A percentile compares a stretch with the other conserved stretches of the same genome.
These are phyloP conservation scores for Ptychochromis oligacanthus DNA, from an alignment of 2,113 vertebrate species.

Conservation along the genomic window DNA sequence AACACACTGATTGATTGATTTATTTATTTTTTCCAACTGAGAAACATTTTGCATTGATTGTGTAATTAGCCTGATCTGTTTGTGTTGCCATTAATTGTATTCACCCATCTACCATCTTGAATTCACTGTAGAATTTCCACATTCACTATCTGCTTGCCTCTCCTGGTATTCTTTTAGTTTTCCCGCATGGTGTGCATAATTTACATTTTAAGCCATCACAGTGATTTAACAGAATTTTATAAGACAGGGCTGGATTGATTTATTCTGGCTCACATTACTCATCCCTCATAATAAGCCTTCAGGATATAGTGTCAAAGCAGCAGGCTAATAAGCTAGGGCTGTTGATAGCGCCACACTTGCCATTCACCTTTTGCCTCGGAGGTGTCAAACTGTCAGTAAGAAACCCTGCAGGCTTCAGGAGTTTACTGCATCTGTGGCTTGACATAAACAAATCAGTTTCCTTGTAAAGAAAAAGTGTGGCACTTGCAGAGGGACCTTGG, in stretches of 20 bases:
- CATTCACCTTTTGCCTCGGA: slow-evolving; percentile 63
- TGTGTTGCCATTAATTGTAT: background rate
- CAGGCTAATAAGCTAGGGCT: slow-evolving; percentile 66
- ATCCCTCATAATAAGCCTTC: slow-evolving; percentile 52
- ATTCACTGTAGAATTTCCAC: background rate
- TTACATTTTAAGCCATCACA: slow-evolving; percentile 22
- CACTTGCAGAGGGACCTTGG: slow-evolving; percentile 1
- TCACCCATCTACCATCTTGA: background rate
- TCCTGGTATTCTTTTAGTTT: background rate
- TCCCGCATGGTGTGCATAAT: slow-evolving; percentile 5
- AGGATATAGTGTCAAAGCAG: slow-evolving; percentile 59
- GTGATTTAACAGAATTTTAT: slow-evolving; percentile 30
- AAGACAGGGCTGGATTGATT: slow-evolving; percentile 43
- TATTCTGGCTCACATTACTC: slow-evolving; percentile 53
- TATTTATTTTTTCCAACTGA: too few relatives aligned
- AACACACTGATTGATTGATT: too few relatives aligned
- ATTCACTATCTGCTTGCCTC: background rate
- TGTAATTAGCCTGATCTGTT: background rate
- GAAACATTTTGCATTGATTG: background rate
- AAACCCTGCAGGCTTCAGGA: slow-evolving; percentile 40
- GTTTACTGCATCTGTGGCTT: slow-evolving; percentile 41
- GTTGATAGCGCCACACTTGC: slow-evolving; percentile 67
- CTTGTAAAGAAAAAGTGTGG: slow-evolving; percentile 44
- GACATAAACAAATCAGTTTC: slow-evolving; percentile 54
- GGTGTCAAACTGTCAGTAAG: slow-evolving; percentile 67